Base-by-base conservation (phyloP, 92 coral and sea anemone genomes). In the Meandrina meandrites region DNA sequence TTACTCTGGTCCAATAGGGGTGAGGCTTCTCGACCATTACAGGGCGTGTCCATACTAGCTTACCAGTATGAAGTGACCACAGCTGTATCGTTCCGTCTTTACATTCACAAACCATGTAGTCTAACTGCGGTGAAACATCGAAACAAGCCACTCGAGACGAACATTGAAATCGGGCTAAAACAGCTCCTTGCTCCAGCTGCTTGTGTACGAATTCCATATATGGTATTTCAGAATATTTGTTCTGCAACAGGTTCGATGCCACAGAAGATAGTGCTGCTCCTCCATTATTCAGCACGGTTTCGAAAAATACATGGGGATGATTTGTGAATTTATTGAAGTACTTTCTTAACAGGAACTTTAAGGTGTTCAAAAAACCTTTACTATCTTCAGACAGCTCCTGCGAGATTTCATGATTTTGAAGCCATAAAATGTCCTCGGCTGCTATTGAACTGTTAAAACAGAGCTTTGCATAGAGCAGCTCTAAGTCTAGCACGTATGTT, bases 81-180 rank as follows among this genome's bases (percentile, higher is more conserved):
- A n/a, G n/a, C n/a, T n/a, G n/a, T n/a, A n/a, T n/a, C n/a, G n/a
- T n/a, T n/a, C n/a, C n/a, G n/a, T n/a, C n/a, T n/a, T n/a, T n/a
- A n/a, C n/a, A n/a, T n/a, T n/a, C n/a, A n/a, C n/a, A n/a, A n/a
- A 69, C 68, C 50, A 69, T 69, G 78, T 17, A 31, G 54, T 70
- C 68, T 74, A 68, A 28, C 58, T 82, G n/a, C 5, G 78, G 47
- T 6, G 86, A 82, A 51, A 82, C 86, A 27, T 69, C 86, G 19
- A 82, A 67, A 45, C 86, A 82, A 57, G 8, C 51, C 28, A 82
- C 86, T 31, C 24, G 1, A 0, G 77, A 68, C 9, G 77, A 69
- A 69, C 85, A 69, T 18, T 68, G 30, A 68, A 82, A 82, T 27
- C 31, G 78, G 24, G 45, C 86, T 10, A 68, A 28, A 47, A 69